Evolutionary conservation across 2,888 invertebrate species (phyloP), one percentile per base, ranked within the genome.

Genomic region (Sminthurides aquaticus): DNA sequence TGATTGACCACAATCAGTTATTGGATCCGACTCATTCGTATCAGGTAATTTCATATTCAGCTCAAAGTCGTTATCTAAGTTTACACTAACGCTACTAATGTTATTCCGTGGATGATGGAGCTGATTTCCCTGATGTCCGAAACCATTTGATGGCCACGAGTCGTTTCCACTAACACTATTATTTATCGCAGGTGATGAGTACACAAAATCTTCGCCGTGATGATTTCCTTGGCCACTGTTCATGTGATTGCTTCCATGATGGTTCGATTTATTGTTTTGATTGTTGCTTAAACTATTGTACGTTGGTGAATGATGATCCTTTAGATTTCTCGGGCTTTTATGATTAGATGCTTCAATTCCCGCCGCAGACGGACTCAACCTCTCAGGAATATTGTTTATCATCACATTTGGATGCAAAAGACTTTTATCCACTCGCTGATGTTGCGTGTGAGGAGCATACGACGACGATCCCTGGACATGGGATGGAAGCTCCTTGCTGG

Each of bases 11-110:
- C 71, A 71, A 67, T 71, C 70, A 43, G 70, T 71, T 15, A 70
- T 67, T 26, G 70, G 69, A 49, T 72, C 72, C 11, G 72, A 69
- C 55, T 72, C 71, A 60, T 74, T 71, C 49, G 71, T 70, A 57
- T 72, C 72, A 27, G 56, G 60, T 22, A 65, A 55, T 56, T 57
- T 60, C 26, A 26, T 3, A 48, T 57, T 56, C n/a, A 48, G 48
- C 5, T 56, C 57, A 29, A 57, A 56, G 28, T 57, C 63, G 25
- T 49, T 48, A 15, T 34, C 43, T 15, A 34, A 5, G 15, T 34
- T 34, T 15, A 34, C 52, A 52, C 5, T 22, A 22, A 20, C 52
- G 20, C 52, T 22, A 52, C 52, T 52, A 18, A 18, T 5, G 22
- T 20, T 52, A 43, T 43, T 43, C n/a, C n/a, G n/a, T n/a, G n/a